Conservation (phyloP, 2,797 vertebrate species). For the Saxicola maurus region DNA sequence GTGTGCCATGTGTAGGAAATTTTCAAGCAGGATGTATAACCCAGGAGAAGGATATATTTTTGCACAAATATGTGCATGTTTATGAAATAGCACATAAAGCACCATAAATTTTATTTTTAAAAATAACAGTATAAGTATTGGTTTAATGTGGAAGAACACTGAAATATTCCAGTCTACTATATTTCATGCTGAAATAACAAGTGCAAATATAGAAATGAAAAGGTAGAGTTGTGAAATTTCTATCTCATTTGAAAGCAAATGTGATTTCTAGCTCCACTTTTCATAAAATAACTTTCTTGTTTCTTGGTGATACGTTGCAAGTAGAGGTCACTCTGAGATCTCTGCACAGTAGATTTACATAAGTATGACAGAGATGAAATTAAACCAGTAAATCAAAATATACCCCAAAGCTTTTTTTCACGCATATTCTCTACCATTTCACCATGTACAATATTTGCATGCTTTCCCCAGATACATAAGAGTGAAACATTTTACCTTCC, state of each 20-base stretch:
- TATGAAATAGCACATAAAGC: not conserved
- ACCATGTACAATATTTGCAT: not conserved
- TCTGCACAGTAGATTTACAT: not conserved
- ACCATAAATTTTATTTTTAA: not conserved
- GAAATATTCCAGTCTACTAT: not conserved
- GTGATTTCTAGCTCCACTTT: not conserved
- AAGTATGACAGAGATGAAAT: not conserved
- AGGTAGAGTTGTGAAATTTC: not conserved
- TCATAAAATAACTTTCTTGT: not conserved
- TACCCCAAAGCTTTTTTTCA: not conserved
- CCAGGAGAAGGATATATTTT: not conserved
- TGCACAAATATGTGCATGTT: not conserved
- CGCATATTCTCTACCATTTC: not conserved
- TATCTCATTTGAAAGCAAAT: not conserved
- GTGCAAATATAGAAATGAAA: not conserved
- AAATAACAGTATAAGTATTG: not conserved
- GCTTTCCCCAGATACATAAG: not conserved
- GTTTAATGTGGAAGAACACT: not conserved
- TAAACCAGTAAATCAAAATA: not conserved
- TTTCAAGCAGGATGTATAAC: not conserved
- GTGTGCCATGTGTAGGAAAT: not conserved
- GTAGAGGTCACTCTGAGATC: not conserved
- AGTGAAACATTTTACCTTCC: not conserved
- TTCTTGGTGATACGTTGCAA: not conserved
- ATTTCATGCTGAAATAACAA: not conserved